phyloP scores from a whole-genome alignment of 1,140 invertebrate genomes.

The Proales similis region DNA sequence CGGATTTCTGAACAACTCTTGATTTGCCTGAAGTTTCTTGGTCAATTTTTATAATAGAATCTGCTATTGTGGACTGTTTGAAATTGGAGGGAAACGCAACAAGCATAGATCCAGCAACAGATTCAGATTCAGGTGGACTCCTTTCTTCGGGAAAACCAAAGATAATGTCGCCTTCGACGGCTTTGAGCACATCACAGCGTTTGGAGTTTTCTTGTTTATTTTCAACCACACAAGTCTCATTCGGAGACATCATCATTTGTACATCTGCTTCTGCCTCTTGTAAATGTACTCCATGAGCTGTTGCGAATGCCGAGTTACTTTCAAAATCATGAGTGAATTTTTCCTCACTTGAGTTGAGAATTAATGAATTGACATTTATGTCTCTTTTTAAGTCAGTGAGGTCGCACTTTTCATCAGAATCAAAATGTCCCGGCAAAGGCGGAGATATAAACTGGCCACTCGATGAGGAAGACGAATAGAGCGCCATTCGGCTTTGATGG shows the following conservation, averaged over 20 bases:
- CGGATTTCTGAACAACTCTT: too few species aligned
- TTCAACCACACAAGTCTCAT: neutral
- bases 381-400: neutral
- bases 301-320: neutral
- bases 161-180: conserved; percentile 27
- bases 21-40: too few species aligned
- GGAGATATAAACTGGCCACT: neutral
- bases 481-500: neutral
- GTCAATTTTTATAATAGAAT: too few species aligned
- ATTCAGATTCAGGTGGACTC: too few species aligned
- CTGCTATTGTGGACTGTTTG: too few species aligned
- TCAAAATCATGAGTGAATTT: neutral
- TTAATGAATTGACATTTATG: neutral
- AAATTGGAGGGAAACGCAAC: too few species aligned
- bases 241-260: conserved; percentile 19
- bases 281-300: neutral
- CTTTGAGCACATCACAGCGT: conserved; percentile 17
- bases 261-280: conserved; percentile 9
- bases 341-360: neutral
- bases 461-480: neutral
- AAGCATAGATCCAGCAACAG: too few species aligned
- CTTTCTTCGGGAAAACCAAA: neutral
- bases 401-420: neutral
- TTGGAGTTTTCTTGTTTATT: neutral
- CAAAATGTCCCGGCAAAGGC: neutral